Evolutionary conservation across 2,888 invertebrate genomes (phyloP), one percentile per base, ranked within the genome.

Genomic region (Yponomeuta cagnagella): DNA sequence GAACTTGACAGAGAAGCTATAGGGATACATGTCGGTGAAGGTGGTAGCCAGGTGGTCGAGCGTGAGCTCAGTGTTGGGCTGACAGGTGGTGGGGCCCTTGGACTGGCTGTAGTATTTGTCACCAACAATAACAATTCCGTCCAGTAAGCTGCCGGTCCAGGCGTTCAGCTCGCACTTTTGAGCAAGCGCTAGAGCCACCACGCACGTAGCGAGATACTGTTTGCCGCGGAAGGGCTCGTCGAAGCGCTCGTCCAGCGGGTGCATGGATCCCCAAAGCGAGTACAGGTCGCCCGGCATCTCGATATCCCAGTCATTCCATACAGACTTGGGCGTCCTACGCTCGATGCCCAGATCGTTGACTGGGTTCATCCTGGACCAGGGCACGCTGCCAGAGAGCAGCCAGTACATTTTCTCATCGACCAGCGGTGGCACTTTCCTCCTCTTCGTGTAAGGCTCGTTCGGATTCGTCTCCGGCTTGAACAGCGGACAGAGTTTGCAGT

Each of bases 271-370:
- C 93, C 95, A 94, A 1, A 96, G 82, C 0, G 96, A 95, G 86
- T 91, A 96, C 0, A 96, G 82, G 73, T 95, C 95, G 1, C 94
- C 93, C 2, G 93, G 93, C 74, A 95, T 94, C 79, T 96, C 95
- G 2, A 95, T 93, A 73, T 95, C 94, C 93, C 94, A 96, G 70
- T 94, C 90, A 77, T 94, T 94, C 95, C 95, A 95, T 80, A 90
- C 72, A 0, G 89, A 80, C 72, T 78, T 82, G 2, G 88, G 86
- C 30, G 82, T 85, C 68, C 80, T 82, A 58, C 91, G 80, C 52
- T 81, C 78, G 31, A 90, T 78, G 1, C 90, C 90, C 72, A 88
- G 76, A 74, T 89, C 90, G 73, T 91, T 92, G 0, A 77, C 75
- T 0, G 80, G 76, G 73, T 79, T 85, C 84, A 86, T 85, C 72